Evolutionary conservation across 2,888 invertebrate genomes (phyloP).

Genomic region (Microctonus aethiopoides): DNA sequence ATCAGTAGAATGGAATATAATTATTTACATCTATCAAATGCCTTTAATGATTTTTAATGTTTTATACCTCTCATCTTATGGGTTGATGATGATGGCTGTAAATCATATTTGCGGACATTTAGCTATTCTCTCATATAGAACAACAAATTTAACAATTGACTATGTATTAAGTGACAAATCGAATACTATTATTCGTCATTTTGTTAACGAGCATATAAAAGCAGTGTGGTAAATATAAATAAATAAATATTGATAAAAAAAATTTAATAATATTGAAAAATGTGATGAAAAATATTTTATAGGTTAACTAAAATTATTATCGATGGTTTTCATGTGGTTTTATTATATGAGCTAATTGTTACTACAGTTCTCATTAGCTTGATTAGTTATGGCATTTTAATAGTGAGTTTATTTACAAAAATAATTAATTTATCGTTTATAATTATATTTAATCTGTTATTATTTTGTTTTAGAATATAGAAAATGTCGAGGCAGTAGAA

Average conservation of each 20-base stretch:
- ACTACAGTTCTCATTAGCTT: slow-evolving; percentile 50
- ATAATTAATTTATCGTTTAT: neutral
- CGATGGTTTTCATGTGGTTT: neutral
- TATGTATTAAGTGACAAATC: neutral
- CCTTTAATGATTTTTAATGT: slow-evolving; percentile 28
- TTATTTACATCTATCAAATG: slow-evolving; percentile 32
- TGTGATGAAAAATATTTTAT: too few relatives aligned
- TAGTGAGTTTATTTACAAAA: slow-evolving; percentile 20
- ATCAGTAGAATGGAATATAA: slow-evolving; percentile 21
- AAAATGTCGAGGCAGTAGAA: slow-evolving; percentile 14
- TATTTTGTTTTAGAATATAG: slow-evolving; percentile 31
- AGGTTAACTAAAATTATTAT: neutral
- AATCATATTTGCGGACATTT: slow-evolving; percentile 35
- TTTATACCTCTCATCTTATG: slow-evolving; percentile 27
- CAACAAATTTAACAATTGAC: slow-evolving; percentile 18
- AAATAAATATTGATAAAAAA: neutral
- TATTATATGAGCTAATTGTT: slow-evolving; percentile 35
- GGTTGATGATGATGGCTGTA: slow-evolving; percentile 31
- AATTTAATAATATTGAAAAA: too few relatives aligned
- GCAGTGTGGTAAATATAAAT: neutral
- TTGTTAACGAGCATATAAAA: neutral
- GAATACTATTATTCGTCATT: neutral
- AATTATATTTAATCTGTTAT: neutral
- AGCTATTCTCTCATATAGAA: slow-evolving; percentile 31
- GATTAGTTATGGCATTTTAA: slow-evolving; percentile 50